phyloP scores from a whole-genome alignment of 2,888 invertebrate genomes.

The Drosophila falleni region DNA sequence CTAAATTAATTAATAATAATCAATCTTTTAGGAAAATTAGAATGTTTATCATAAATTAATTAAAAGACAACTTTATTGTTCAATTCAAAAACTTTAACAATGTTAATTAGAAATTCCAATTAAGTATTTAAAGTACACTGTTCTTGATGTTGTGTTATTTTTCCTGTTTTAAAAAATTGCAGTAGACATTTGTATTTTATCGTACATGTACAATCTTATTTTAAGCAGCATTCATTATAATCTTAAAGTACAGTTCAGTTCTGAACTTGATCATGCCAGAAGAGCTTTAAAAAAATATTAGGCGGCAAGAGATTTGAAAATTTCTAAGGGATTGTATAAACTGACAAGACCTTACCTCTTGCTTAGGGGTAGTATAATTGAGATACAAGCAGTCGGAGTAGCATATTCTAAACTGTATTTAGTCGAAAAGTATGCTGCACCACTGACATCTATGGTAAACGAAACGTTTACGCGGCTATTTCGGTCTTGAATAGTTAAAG shows the following conservation, averaged over 20 bases:
- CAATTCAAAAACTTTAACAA: not conserved
- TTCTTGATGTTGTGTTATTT: not conserved
- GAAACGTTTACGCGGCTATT: slow-evolving; percentile 85
- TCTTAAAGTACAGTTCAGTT: slow-evolving; percentile 45
- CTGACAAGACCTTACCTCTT: slow-evolving; percentile 69
- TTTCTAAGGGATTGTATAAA: slow-evolving; percentile 61
- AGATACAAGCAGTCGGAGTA: slow-evolving; percentile 49
- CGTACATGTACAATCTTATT: slow-evolving; percentile 25
- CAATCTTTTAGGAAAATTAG: too few species aligned
- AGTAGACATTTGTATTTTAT: slow-evolving; percentile 27
- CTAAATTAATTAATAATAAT: too few species aligned
- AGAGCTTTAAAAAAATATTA: slow-evolving; percentile 42
- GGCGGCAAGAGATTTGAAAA: slow-evolving; percentile 26
- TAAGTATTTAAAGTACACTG: not conserved
- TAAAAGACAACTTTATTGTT: not conserved
- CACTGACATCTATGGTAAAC: slow-evolving; percentile 61
- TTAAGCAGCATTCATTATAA: slow-evolving; percentile 60
- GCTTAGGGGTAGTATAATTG: slow-evolving; percentile 26
- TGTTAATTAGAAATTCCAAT: not conserved
- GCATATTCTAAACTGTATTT: slow-evolving; percentile 49
- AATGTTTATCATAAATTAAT: too few species aligned
- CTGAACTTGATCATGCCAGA: slow-evolving; percentile 56
- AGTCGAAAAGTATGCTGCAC: slow-evolving; percentile 44
- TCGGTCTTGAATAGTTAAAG: slow-evolving; percentile 84
- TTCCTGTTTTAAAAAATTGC: slow-evolving; percentile 50